Evolutionary conservation across 2,113 vertebrate genomes (phyloP), one percentile per base, ranked within the genome.

Genomic region (Vidua macroura): DNA sequence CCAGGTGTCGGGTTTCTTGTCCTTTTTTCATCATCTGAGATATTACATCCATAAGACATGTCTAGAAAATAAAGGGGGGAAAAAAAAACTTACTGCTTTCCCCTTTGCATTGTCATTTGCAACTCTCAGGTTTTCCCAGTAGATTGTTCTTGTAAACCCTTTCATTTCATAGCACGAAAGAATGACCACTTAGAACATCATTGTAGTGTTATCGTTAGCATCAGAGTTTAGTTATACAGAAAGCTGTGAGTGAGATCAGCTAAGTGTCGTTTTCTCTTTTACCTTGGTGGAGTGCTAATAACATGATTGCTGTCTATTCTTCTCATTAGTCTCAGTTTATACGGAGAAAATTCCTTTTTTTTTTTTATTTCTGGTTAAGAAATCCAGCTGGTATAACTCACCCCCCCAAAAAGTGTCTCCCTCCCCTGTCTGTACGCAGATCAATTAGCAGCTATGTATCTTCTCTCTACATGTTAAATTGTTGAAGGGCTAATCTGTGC

Each of bases 101-200:
- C 88, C 93, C 95, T 93, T 97, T 76, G 60, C 85, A 60, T 88
- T 96, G 92, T 97, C 96, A 98, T 97, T 97, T 97, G 74, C 79
- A 95, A 46, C 92, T 97, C 95, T 97, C 93, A 94, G 88, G 69
- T 96, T 96, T 98, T 97, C 95, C 95, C 96, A 86, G 72, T 83
- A 88, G 94, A 81, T 96, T 64, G 82, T 97, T 97, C 96, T 95
- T 94, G 86, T 88, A 97, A 96, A 92, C 48, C 84, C 83, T 94
- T 93, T 69, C 44, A 4, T 93, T 95, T 97, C 97, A 41, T 63
- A 90, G 86, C 94, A 96, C 1, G 53, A 92, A 96, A 90, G 92
- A 93, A 92, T 97, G 95, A 96, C 96, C 96, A 90, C 88, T 90
- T 93, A 93, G 92, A 94, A 94, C 83, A 75, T 92, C 51, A 79